Evolutionary conservation across 2,113 vertebrate species (phyloP), one percentile per base, ranked within the genome.

Genomic region (Spea multiplicata): DNA sequence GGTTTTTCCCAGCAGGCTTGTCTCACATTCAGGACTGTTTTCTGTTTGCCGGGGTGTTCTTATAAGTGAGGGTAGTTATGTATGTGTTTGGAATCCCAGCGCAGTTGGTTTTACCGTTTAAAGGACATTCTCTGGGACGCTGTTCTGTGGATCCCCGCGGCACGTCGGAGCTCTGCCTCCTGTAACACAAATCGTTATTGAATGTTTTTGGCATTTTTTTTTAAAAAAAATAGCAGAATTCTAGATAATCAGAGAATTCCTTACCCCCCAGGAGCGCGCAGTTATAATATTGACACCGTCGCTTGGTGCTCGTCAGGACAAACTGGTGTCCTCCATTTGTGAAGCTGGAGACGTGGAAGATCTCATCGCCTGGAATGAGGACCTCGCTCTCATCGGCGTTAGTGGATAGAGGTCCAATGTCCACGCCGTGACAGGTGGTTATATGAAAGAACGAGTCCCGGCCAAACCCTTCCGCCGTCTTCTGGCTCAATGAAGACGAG

Each of bases 181-280:
- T 30, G 30, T 30, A 30, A 30, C 30, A 30, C 1, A 30, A 30
- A 30, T 30, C 30, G 30, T 30, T 30, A 30, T 30, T 30, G 30
- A 30, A 30, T 30, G 30, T 30, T 30, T 30, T 30, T 30, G 30
- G 30, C 30, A 30, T 30, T 30, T 30, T 30, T 30, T 30, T 30
- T 30, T n/a, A n/a, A 30, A 30, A 30, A 30, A 30, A 30, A 30
- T 30, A 30, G 30, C 30, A 30, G 30, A 30, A 30, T 30, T 30
- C 30, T 30, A 30, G 30, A 30, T 30, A 30, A 30, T 30, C 30
- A 66, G 44, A 44, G 68, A n/a, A 17, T n/a, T 10, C 14, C 73
- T 75, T 12, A 81, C 79, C 66, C 49, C 6, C 12, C 8, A 75
- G 14, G 57, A 30, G 70, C 45, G 57, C 48, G 12, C 79, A 81